phyloP scores from a whole-genome alignment of 2,113 vertebrate genomes.

The Podarcis raffonei region DNA sequence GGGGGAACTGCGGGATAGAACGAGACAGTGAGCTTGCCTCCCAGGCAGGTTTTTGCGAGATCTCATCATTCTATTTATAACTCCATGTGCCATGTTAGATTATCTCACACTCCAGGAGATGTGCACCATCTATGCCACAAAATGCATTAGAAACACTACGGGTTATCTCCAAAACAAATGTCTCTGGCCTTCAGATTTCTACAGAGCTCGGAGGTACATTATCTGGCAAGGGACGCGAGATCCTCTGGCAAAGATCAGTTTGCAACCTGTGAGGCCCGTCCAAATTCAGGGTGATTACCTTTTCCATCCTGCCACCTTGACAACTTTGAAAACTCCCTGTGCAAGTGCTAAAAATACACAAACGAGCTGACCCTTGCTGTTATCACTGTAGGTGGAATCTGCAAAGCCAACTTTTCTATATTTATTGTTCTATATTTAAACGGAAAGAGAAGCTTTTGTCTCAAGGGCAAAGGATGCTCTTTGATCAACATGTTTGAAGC shows the following conservation, averaged over 20 bases:
- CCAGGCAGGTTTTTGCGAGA: constrained; percentile 66
- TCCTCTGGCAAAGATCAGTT: constrained; percentile 39
- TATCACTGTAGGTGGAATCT: constrained; percentile 17
- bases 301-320: constrained; percentile 34
- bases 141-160: constrained; percentile 52
- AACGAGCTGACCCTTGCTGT: neutral
- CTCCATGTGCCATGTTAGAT: constrained; percentile 60
- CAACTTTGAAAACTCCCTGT: constrained; percentile 17
- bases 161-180: constrained; percentile 53
- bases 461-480: constrained; percentile 12
- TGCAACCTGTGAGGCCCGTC: neutral
- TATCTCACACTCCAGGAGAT: constrained; percentile 54
- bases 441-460: neutral
- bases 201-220: constrained; percentile 31
- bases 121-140: constrained; percentile 57
- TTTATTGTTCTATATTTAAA: constrained; percentile 18
- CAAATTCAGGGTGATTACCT: neutral
- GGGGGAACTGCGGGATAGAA: neutral
- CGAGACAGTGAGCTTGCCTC: constrained; percentile 50
- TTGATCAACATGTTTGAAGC: fast-evolving
- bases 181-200: neutral
- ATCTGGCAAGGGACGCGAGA: constrained; percentile 37
- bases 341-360: constrained; percentile 20
- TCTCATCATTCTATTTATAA: constrained; percentile 73
- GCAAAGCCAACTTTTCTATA: constrained; percentile 16